Evolutionary conservation across 2,113 vertebrate genomes (phyloP).

Genomic region (Hypanus sabinus): DNA sequence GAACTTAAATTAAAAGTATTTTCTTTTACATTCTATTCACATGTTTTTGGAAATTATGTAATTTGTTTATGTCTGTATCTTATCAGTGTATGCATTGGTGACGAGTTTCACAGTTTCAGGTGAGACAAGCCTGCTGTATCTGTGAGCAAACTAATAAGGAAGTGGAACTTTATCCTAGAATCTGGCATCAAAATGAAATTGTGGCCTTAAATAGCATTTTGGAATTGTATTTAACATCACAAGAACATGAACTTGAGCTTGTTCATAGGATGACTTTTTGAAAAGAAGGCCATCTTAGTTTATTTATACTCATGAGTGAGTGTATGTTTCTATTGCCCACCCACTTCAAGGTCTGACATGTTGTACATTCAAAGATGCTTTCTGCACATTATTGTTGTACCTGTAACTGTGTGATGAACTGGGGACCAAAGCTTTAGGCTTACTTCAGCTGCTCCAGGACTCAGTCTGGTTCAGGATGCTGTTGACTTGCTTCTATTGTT

Average conservation of each 20-base stretch:
- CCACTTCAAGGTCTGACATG: no score
- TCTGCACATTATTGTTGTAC: no score
- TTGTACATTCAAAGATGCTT: no score
- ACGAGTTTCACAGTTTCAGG: slow-evolving; percentile 27
- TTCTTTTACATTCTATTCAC: not conserved
- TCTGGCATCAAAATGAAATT: slow-evolving; percentile 27
- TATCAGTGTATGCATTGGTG: slow-evolving; percentile 1
- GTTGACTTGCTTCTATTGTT: no score
- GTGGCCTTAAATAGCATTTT: slow-evolving; percentile 11
- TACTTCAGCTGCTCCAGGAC: no score
- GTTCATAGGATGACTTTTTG: not conserved
- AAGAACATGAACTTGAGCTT: not conserved
- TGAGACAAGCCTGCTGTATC: not conserved
- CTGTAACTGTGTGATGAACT: no score
- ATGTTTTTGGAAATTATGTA: slow-evolving; percentile 7
- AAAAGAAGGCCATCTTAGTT: not conserved
- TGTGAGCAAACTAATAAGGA: slow-evolving; percentile 14
- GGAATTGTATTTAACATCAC: not conserved
- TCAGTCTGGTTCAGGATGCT: no score
- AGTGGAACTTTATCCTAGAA: not conserved
- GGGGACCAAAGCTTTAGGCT: no score
- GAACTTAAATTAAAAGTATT: not conserved
- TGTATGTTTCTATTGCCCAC: no score
- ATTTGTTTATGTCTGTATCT: not conserved
- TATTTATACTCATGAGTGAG: no score